These are phyloP conservation scores for Etheostoma perlongum DNA, from an alignment of 2,797 vertebrate species.

Conservation along the genomic window DNA sequence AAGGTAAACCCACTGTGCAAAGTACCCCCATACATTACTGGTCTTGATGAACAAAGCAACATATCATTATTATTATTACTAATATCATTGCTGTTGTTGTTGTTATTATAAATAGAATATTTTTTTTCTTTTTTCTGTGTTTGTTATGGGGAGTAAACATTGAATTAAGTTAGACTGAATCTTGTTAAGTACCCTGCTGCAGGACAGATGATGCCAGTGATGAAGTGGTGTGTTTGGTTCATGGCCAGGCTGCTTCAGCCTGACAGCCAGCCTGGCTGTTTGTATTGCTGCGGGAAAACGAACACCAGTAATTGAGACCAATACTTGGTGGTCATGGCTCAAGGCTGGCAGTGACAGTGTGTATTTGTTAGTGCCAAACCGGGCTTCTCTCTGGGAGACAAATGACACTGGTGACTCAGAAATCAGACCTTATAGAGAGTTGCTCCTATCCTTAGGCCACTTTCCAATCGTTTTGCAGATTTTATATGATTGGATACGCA, in stretches of 20 bases:
- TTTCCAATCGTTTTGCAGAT: conserved; percentile 43
- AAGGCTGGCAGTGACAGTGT: conserved; percentile 63
- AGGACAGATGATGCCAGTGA: conserved; percentile 67
- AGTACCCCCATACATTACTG: conserved; percentile 1
- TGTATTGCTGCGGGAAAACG: conserved; percentile 68
- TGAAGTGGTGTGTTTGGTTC: conserved; percentile 69
- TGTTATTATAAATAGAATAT: background rate
- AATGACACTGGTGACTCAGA: conserved; percentile 41
- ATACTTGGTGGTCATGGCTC: conserved; percentile 71
- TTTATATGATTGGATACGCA: conserved; percentile 33
- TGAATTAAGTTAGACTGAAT: conserved; percentile 33
- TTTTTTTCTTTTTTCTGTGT: background rate
- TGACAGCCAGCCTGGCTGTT: conserved; percentile 53
- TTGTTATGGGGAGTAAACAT: conserved; percentile 23
- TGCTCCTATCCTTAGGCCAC: background rate
- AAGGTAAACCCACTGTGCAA: conserved; percentile 85
- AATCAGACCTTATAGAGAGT: conserved; percentile 43
- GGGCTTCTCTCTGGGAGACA: conserved; percentile 45
- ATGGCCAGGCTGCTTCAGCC: conserved; percentile 59
- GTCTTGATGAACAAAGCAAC: background rate
- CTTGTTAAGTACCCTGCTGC: conserved; percentile 30
- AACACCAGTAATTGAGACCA: conserved; percentile 79
- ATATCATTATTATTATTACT: background rate
- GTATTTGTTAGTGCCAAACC: conserved; percentile 65
- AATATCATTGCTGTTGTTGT: background rate